phyloP scores from a whole-genome alignment of 2,113 vertebrate species.

The Mormoops blainvillei region DNA sequence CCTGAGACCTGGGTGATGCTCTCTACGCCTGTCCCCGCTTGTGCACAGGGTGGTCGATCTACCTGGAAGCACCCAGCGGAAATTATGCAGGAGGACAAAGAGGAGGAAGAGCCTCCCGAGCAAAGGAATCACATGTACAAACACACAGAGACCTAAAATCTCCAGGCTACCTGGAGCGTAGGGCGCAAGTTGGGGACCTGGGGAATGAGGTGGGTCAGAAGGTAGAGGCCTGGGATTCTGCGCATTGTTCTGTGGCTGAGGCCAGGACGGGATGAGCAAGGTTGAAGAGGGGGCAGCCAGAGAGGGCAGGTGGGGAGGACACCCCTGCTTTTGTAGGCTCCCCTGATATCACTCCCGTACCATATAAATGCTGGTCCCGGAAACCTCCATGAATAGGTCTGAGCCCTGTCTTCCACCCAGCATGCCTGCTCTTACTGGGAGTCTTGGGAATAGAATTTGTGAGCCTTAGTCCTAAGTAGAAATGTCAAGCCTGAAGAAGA shows the following conservation, averaged over 20 bases:
- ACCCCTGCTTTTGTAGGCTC: background rate
- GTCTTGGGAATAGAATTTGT: background rate
- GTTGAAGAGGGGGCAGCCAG: background rate
- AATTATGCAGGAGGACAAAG: background rate
- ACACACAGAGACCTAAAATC: background rate
- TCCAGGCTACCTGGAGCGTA: background rate
- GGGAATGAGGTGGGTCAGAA: rapidly evolving
- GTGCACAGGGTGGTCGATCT: background rate
- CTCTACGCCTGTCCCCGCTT: background rate
- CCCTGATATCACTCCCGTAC: background rate
- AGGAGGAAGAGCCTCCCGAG: background rate
- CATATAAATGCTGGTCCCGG: background rate
- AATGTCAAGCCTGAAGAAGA: background rate
- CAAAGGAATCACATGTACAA: background rate
- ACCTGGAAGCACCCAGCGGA: background rate
- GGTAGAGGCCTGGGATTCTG: background rate
- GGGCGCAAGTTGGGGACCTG: background rate
- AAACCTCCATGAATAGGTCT: background rate
- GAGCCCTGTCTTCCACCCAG: background rate
- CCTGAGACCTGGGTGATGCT: background rate
- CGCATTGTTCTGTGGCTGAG: background rate
- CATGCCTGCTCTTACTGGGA: background rate
- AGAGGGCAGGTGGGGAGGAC: background rate
- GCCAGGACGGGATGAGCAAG: background rate
- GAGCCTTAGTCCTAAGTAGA: background rate